Evolutionary conservation across 2,888 invertebrate species (phyloP).

Genomic region (Strigamia transsilvanica): DNA sequence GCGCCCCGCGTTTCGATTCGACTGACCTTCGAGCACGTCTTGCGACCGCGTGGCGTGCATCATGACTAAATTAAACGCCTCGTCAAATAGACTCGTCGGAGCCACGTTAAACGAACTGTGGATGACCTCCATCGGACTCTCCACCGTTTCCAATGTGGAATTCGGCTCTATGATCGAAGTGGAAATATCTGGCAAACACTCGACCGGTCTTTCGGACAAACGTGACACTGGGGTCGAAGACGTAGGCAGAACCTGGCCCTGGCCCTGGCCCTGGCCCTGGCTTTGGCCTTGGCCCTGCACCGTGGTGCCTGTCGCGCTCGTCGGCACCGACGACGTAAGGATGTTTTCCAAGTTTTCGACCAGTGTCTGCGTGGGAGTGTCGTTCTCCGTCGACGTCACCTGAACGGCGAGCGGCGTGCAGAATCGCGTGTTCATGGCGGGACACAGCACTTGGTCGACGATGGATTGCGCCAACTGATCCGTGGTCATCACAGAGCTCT

Average conservation of each 20-base stretch:
- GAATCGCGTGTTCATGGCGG: constrained; percentile 58
- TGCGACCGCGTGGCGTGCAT: constrained; percentile 50
- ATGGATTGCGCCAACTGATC: constrained; percentile 63
- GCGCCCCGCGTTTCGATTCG: background rate
- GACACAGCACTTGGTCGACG: constrained; percentile 65
- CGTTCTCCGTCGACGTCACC: constrained; percentile 51
- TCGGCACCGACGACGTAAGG: constrained; percentile 51
- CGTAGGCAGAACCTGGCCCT: background rate
- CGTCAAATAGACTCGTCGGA: constrained; percentile 29
- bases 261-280: background rate
- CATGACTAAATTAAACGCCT: constrained; percentile 51
- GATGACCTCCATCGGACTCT: constrained; percentile 50
- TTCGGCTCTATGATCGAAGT: background rate
- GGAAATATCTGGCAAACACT: background rate
- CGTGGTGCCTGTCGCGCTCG: constrained; percentile 53
- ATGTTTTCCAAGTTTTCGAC: background rate
- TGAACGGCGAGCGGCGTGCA: constrained; percentile 50
- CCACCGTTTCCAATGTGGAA: background rate
- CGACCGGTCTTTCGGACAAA: background rate
- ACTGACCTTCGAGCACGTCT: constrained; percentile 1
- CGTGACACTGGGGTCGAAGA: background rate
- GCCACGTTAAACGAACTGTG: background rate
- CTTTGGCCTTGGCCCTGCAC: constrained; percentile 1
- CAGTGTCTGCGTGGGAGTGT: background rate
- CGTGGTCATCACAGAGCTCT: constrained; percentile 54